These are phyloP conservation scores for Crypturellus tataupa DNA, from an alignment of 2,797 vertebrate species.

Conservation along the genomic window DNA sequence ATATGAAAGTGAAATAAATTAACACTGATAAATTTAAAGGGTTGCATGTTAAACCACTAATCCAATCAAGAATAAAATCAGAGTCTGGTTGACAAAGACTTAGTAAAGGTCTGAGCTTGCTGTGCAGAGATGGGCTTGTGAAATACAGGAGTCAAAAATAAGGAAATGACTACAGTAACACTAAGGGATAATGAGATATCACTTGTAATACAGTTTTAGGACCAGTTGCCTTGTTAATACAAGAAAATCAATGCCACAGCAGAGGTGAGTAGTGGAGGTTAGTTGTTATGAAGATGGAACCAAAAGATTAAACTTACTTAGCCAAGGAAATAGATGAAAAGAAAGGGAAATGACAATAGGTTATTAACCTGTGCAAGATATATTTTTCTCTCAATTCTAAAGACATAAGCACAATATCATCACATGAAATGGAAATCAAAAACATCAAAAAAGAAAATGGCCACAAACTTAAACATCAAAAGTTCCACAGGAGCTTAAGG, in stretches of 20 bases:
- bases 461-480: too few relatives aligned
- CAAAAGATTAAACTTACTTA: background rate
- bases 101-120: background rate
- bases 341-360: background rate
- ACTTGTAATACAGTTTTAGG: background rate
- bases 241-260: background rate
- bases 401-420: background rate
- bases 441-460: too few relatives aligned
- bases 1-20: background rate
- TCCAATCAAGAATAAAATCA: background rate
- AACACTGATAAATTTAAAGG: background rate
- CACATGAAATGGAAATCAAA: too few relatives aligned
- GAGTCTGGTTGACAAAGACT: background rate
- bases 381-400: background rate
- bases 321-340: background rate
- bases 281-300: background rate
- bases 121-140: background rate
- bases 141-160: background rate
- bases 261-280: background rate
- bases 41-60: background rate
- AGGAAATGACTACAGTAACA: background rate
- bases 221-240: background rate
- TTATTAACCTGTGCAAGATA: background rate
- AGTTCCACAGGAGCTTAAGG: too few relatives aligned
- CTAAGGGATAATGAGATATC: background rate